phyloP scores from a whole-genome alignment of 92 coral and sea anemone genomes.

The Paragorgia papillata region DNA sequence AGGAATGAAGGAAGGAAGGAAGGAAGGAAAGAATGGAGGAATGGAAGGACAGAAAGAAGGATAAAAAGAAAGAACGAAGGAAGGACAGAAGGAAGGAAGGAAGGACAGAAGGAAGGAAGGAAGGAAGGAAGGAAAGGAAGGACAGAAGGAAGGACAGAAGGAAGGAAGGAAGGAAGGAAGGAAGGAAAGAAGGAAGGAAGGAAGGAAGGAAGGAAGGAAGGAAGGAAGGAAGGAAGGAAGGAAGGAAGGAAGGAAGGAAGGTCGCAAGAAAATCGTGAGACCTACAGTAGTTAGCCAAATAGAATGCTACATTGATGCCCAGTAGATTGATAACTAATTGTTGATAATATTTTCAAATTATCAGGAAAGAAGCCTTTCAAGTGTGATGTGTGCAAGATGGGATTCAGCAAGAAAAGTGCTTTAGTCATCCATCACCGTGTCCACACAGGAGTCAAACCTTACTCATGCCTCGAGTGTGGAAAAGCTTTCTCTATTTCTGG shows the following conservation, averaged over 20 bases:
- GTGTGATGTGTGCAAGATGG: slow-evolving; percentile 91
- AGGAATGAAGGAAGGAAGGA: slow-evolving; percentile 1
- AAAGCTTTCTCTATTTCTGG: slow-evolving; percentile 93
- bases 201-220: no score
- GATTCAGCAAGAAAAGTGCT: slow-evolving; percentile 94
- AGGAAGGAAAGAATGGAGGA: background rate
- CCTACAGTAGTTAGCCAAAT: background rate
- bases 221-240: no score
- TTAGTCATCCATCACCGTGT: slow-evolving; percentile 91
- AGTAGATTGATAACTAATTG: no score
- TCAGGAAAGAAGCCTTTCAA: slow-evolving; percentile 89
- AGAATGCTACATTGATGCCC: no score
- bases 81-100: slow-evolving; percentile 1
- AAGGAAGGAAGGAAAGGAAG: background rate
- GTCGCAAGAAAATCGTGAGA: background rate
- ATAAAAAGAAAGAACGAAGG: background rate
- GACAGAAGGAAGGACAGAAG: background rate
- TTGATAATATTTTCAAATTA: no score
- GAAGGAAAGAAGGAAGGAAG: no score
- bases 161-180: background rate
- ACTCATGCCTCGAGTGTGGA: slow-evolving; percentile 79
- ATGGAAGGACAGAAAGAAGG: background rate
- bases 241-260: no score
- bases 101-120: background rate
- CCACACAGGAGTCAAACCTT: slow-evolving; percentile 95